Percentiles rank a stretch among this genome's conserved stretches.
Conservation (phyloP, 2,797 vertebrate species). For the Brotula barbata region DNA sequence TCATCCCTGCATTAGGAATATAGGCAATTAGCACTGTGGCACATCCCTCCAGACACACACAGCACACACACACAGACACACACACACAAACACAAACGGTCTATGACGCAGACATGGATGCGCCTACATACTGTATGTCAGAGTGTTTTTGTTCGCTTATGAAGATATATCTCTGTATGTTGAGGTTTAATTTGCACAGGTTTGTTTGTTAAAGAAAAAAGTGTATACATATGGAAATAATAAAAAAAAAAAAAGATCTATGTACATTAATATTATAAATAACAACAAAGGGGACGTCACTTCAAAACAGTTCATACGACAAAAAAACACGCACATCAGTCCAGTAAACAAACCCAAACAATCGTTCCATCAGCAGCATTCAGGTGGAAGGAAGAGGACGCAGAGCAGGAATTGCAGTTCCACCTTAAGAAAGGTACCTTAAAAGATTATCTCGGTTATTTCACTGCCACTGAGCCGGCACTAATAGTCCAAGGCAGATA, state of each 20-base stretch:
- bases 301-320: conserved; percentile 23
- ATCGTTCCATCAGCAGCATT: too few species aligned
- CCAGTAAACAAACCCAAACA: too few species aligned
- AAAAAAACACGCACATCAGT: too few species aligned
- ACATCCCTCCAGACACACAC: conserved; percentile 65
- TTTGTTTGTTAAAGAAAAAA: too few species aligned
- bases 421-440: conserved; percentile 99
- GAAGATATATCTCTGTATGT: too few species aligned
- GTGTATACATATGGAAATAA: too few species aligned
- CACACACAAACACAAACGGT: conserved; percentile 13
- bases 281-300: not conserved
- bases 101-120: conserved; percentile 24
- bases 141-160: too few species aligned
- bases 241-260: too few species aligned
- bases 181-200: too few species aligned
- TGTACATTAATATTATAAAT: conserved; percentile 16
- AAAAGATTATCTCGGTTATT: conserved; percentile 99
- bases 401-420: conserved; percentile 76
- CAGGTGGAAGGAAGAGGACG: conserved; percentile 36
- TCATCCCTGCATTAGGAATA: conserved; percentile 81
- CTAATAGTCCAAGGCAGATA: conserved; percentile 99
- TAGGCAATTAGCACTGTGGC: conserved; percentile 79
- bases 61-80: conserved; percentile 25
- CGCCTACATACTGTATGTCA: too few species aligned
- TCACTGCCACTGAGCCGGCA: conserved; percentile 99